phyloP scores from a whole-genome alignment of 2,888 invertebrate genomes.

The Ochropleura plecta region DNA sequence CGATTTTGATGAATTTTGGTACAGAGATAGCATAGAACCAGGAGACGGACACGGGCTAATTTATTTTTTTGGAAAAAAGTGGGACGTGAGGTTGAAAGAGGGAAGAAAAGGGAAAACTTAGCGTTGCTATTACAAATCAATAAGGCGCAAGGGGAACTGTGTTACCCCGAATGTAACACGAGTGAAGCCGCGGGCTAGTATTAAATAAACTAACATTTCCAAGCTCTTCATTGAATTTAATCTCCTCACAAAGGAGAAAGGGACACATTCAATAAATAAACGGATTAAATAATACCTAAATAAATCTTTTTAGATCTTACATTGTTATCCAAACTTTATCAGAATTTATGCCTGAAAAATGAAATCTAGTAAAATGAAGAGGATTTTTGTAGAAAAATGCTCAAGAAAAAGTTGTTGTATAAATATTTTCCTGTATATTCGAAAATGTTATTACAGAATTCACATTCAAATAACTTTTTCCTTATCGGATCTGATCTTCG shows the following conservation, averaged over 20 bases:
- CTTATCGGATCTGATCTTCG: constrained; percentile 34
- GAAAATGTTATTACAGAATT: constrained; percentile 22
- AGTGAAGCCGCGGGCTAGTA: too few relatives aligned
- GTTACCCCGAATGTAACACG: too few relatives aligned
- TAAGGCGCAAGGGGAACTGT: too few relatives aligned
- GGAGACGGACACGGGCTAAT: too few relatives aligned
- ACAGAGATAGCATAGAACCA: too few relatives aligned
- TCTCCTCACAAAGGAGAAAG: constrained; percentile 1
- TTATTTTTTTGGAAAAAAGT: too few relatives aligned
- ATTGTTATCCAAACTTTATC: constrained; percentile 1
- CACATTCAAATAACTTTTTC: constrained; percentile 12
- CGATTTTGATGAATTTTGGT: too few relatives aligned
- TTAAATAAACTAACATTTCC: background rate
- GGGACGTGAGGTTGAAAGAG: too few relatives aligned
- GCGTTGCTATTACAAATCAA: too few relatives aligned
- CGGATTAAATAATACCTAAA: constrained; percentile 7
- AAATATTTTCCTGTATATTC: constrained; percentile 7
- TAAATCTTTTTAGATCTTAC: background rate
- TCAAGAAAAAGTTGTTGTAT: background rate
- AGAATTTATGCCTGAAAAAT: constrained; percentile 23
- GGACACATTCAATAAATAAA: constrained; percentile 26
- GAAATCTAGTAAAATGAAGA: background rate
- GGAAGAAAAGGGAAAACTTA: too few relatives aligned
- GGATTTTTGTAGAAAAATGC: background rate
- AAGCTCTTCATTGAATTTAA: background rate